A percentile compares a stretch with the other conserved stretches of the same genome.
phyloP scores from a whole-genome alignment of 2,113 vertebrate genomes.

The Nanger granti region DNA sequence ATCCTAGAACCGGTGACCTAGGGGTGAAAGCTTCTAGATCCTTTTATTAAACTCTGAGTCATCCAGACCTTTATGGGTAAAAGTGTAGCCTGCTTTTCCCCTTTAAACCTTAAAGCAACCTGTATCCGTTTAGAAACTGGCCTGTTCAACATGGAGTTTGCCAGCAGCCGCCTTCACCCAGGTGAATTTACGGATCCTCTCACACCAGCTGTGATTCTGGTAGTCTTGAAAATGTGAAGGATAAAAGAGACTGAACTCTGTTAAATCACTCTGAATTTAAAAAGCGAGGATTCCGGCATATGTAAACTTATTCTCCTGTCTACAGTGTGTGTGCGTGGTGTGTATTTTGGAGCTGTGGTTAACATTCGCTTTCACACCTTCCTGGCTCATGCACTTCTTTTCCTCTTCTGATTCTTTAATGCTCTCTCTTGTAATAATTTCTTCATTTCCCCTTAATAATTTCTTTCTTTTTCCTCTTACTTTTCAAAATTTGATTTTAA shows the following conservation, averaged over 20 bases:
- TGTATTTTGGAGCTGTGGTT: not conserved
- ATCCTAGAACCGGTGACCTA: slow-evolving; percentile 27
- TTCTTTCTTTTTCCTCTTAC: not conserved
- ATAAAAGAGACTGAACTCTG: not conserved
- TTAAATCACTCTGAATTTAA: not conserved
- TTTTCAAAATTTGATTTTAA: not conserved
- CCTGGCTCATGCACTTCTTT: not conserved
- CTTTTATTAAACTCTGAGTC: slow-evolving; percentile 36
- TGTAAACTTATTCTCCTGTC: not conserved
- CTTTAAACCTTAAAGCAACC: slow-evolving; percentile 17
- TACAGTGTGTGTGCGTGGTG: not conserved
- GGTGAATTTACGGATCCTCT: not conserved
- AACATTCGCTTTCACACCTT: not conserved
- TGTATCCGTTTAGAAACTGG: slow-evolving; percentile 16
- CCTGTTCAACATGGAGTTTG: not conserved
- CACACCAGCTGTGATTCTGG: not conserved
- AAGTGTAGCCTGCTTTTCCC: not conserved
- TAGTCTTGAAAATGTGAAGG: slow-evolving; percentile 3
- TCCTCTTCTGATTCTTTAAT: not conserved
- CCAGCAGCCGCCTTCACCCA: not conserved
- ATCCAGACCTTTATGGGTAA: not conserved
- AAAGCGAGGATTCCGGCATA: not conserved
- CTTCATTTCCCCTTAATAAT: not conserved
- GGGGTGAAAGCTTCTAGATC: not conserved
- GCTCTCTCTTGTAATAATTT: not conserved